phyloP scores from a whole-genome alignment of 2,113 vertebrate species.

The Mustelus asterias region DNA sequence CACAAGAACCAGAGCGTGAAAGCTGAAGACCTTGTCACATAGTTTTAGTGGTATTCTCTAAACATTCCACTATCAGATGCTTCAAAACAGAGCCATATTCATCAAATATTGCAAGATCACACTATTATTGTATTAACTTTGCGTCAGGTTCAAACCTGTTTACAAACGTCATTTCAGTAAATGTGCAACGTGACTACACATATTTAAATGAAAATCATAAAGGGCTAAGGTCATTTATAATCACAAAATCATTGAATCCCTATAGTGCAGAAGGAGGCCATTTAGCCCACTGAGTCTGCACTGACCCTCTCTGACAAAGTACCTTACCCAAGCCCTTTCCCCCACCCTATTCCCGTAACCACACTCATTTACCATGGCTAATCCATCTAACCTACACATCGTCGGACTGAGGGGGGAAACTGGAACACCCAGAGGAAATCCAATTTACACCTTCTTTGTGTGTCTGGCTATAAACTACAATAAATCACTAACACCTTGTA shows the following conservation, averaged over 20 bases:
- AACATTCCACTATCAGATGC: not conserved
- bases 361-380: too few relatives aligned
- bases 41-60: not conserved
- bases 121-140: not conserved
- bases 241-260: too few relatives aligned
- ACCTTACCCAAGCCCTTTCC: too few relatives aligned
- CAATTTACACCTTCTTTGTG: not conserved
- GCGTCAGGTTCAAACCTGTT: not conserved
- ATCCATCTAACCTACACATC: too few relatives aligned
- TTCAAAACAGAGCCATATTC: not conserved
- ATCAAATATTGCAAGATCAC: not conserved
- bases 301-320: too few relatives aligned
- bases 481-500: not conserved
- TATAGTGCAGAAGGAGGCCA: too few relatives aligned
- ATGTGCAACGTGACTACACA: not conserved
- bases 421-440: too few relatives aligned
- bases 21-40: not conserved
- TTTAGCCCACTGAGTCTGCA: too few relatives aligned
- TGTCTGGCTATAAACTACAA: not conserved
- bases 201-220: conserved; percentile 11
- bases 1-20: not conserved
- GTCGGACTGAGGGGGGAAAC: too few relatives aligned
- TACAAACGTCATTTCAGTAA: not conserved
- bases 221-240: not conserved
- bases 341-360: too few relatives aligned